A percentile compares a stretch with the other conserved stretches of the same genome.
phyloP scores from a whole-genome alignment of 2,113 vertebrate species.

The Mesoclemmys tuberculata region DNA sequence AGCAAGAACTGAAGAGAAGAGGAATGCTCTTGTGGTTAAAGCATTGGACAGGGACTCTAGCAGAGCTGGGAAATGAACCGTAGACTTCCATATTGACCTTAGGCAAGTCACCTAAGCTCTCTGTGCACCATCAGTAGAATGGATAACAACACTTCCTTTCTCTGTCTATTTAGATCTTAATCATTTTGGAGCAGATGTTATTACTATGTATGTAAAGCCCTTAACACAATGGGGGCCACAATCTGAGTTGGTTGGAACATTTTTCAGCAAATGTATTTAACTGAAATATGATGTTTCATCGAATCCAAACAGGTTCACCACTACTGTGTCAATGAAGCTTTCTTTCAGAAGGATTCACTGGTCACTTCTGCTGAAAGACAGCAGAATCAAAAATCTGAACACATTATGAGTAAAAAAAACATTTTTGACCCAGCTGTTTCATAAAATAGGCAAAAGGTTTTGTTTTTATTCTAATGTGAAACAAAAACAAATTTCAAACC shows the following conservation, averaged over 20 bases:
- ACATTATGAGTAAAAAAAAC: neutral
- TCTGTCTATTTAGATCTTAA: accelerated
- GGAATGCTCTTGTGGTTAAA: neutral
- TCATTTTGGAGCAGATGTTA: neutral
- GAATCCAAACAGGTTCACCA: neutral
- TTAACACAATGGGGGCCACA: neutral
- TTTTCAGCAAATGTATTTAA: neutral
- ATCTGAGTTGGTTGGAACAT: neutral
- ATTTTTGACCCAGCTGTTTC: neutral
- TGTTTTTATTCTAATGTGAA: neutral
- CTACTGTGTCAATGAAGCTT: neutral
- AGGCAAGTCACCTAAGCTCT: neutral
- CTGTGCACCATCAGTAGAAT: neutral
- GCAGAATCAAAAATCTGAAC: neutral
- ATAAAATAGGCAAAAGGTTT: neutral
- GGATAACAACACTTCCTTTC: neutral
- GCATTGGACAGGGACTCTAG: neutral
- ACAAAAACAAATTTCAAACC: neutral
- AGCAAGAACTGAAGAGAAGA: neutral
- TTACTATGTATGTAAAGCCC: neutral
- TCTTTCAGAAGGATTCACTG: neutral
- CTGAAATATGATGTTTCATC: neutral
- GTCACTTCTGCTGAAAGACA: neutral
- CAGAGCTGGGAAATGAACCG: neutral
- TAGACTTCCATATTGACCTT: neutral